Evolutionary conservation across 2,797 vertebrate species (phyloP), one percentile per base, ranked within the genome.

Genomic region (Podargus strigoides): DNA sequence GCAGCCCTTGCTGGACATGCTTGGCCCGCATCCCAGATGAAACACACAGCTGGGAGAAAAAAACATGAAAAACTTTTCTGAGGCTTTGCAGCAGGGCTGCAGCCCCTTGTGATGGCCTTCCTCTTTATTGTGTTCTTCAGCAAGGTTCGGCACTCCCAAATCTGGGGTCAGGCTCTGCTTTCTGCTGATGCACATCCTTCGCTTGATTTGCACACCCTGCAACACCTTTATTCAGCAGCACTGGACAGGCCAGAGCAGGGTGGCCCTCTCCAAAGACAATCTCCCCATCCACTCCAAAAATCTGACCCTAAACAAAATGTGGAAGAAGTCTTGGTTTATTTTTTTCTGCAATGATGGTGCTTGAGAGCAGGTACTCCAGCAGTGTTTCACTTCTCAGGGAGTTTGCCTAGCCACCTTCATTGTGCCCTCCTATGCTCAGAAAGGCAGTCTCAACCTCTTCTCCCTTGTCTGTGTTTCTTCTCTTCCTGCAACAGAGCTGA

Each of bases 71-170:
- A 9, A 30, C 7, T 74, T 42, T 26, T 36, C 58, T 26, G 60
- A 50, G 44, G 17, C 32, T 89, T 41, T 1, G 1, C 39, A 46
- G 22, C 22, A 32, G 16, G 39, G 22, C 13, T 75, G 58, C 24
- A 70, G 49, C 10, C 8, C 34, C 30, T 58, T 90, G 28, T 30
- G n/a, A 66, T 22, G 4, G 8, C 13, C 50, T 36, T 86, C 42
- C 19, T 81, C n/a, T 59, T 78, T 39, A 15, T 20, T n/a, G 36
- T 24, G 21, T 18, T 85, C 18, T 63, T 73, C 27, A 42, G 15
- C 13, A 69, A 52, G 42, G n/a, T 14, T 10, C 0, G 0, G 12
- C 67, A 26, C 19, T 66, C 1, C 2, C 36, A n/a, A 23, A 18
- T 11, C 27, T 42, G 58, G 37, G 6, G 6, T 73, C 53, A 41